Percentiles rank a stretch among this genome's conserved stretches.
These are phyloP conservation scores for Antitype chi DNA, from an alignment of 2,888 invertebrate genomes.

Conservation along the genomic window DNA sequence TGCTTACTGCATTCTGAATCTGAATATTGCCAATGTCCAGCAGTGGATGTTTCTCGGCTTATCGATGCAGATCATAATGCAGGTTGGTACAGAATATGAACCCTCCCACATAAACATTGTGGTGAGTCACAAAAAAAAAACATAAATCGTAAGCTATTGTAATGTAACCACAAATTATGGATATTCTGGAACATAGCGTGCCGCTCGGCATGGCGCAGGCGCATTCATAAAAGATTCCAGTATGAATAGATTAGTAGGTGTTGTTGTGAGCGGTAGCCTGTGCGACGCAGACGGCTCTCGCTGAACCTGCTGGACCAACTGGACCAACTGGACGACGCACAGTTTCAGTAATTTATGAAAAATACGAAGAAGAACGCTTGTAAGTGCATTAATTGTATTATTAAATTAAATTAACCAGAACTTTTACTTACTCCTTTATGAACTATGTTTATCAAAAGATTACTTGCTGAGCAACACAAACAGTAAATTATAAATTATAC, in stretches of 20 bases:
- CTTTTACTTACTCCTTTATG: neutral
- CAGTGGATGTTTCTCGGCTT: too few species aligned
- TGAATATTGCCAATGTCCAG: neutral
- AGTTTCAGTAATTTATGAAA: neutral
- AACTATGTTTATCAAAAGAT: neutral
- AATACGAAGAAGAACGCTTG: neutral
- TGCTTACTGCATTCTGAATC: neutral
- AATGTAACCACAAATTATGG: conserved; percentile 35
- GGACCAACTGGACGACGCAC: neutral
- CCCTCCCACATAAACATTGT: neutral
- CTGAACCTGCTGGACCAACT: too few species aligned
- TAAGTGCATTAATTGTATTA: conserved; percentile 9
- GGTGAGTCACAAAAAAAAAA: neutral
- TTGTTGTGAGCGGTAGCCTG: conserved; percentile 18
- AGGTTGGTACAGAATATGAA: neutral
- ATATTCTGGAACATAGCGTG: conserved; percentile 40
- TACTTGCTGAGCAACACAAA: neutral
- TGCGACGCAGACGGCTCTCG: neutral
- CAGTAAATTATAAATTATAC: neutral
- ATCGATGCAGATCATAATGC: neutral
- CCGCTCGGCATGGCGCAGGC: conserved; percentile 13
- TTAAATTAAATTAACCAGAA: neutral
- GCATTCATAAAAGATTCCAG: conserved; percentile 34
- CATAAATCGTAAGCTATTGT: conserved; percentile 23
- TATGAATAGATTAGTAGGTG: conserved; percentile 34